Percentiles rank a stretch among this genome's conserved stretches.
Conservation (phyloP, 2,888 invertebrate species). For the Polyommatus iphigenia region DNA sequence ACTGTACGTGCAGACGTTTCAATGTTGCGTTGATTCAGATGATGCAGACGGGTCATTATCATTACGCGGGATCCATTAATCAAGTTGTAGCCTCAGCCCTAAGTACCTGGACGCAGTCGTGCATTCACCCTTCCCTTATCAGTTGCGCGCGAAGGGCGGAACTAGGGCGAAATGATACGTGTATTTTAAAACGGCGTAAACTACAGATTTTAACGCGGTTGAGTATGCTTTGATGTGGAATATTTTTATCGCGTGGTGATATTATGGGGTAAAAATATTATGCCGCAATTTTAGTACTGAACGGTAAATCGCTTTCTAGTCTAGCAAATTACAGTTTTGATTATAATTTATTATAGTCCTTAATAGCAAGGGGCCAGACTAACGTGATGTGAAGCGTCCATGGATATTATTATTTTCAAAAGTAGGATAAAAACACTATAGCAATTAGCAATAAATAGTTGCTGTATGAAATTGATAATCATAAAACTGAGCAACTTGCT, state of each 20-base stretch:
- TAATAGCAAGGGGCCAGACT: too few relatives aligned
- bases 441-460: too few relatives aligned
- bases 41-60: conserved; percentile 76
- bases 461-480: neutral
- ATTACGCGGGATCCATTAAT: conserved; percentile 77
- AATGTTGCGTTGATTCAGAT: conserved; percentile 63
- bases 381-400: too few relatives aligned
- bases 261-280: neutral
- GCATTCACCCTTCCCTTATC: conserved; percentile 78
- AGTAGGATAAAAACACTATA: neutral
- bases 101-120: conserved; percentile 75
- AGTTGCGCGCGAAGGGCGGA: conserved; percentile 64
- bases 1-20: neutral
- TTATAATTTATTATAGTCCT: too few relatives aligned
- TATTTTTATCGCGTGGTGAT: neutral
- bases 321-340: too few relatives aligned
- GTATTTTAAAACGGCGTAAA: conserved; percentile 45
- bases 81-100: conserved; percentile 71
- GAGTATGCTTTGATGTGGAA: neutral
- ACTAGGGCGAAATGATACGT: conserved; percentile 59
- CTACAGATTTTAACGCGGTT: conserved; percentile 11
- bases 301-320: too few relatives aligned
- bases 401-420: neutral
- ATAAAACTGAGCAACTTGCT: too few relatives aligned
- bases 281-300: too few relatives aligned